phyloP scores from a whole-genome alignment of 1,140 invertebrate genomes.

The Pectinophora gossypiella region DNA sequence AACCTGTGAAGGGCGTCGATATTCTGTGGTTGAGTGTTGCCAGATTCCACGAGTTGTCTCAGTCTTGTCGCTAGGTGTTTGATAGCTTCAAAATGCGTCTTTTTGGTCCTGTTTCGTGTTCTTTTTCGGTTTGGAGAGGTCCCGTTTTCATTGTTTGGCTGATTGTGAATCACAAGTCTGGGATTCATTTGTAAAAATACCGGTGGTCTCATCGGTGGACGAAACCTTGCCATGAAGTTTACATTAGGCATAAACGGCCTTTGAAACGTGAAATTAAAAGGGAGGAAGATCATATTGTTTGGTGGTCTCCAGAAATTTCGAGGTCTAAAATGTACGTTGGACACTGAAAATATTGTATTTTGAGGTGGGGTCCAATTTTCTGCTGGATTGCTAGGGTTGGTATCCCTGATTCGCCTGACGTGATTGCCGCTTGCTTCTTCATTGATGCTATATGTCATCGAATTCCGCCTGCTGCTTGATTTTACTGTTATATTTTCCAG shows the following conservation, averaged over 20 bases:
- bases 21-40: conserved; percentile 22
- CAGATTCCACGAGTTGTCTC: conserved; percentile 26
- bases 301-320: conserved; percentile 28
- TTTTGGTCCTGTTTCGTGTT: conserved; percentile 22
- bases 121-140: conserved; percentile 17
- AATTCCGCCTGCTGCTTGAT: conserved; percentile 17
- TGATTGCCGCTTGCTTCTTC: conserved; percentile 39
- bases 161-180: background rate
- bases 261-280: conserved; percentile 39
- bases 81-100: conserved; percentile 36
- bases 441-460: conserved; percentile 18
- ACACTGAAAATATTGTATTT: conserved; percentile 26
- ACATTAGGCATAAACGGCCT: conserved; percentile 27
- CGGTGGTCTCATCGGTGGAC: no score
- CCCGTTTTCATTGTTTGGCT: background rate
- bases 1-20: conserved; percentile 29
- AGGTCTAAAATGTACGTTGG: conserved; percentile 24
- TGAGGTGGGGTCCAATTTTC: conserved; percentile 27
- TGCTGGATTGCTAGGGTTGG: conserved; percentile 4
- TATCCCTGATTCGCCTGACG: conserved; percentile 27
- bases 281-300: conserved; percentile 26
- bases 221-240: conserved; percentile 19
- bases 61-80: conserved; percentile 32
- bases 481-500: conserved; percentile 31
- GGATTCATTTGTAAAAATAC: background rate